Evolutionary conservation across 2,797 vertebrate genomes (phyloP).

Genomic region (Atherinosoma microstoma): DNA sequence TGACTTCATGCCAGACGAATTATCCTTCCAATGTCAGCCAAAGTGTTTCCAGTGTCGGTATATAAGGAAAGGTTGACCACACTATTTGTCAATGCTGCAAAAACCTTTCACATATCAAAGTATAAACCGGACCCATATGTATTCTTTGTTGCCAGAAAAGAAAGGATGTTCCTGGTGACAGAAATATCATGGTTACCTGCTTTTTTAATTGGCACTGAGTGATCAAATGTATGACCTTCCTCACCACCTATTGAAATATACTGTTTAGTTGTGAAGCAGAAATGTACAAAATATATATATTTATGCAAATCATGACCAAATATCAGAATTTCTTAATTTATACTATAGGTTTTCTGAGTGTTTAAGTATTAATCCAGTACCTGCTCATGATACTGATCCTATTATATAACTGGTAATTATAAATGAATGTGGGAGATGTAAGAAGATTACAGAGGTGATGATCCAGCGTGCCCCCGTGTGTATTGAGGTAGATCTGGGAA

Average conservation of each 20-base stretch:
- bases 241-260: background rate
- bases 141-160: background rate
- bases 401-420: background rate
- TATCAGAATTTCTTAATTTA: background rate
- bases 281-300: background rate
- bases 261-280: background rate
- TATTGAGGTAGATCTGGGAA: conserved; percentile 14
- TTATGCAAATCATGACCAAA: background rate
- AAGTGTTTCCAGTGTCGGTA: conserved; percentile 13
- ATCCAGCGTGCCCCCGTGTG: conserved; percentile 1
- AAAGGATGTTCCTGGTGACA: background rate
- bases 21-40: conserved; percentile 34
- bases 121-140: background rate
- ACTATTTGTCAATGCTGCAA: background rate
- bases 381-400: background rate
- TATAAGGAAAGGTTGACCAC: background rate
- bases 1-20: background rate
- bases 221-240: background rate
- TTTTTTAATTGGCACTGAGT: background rate
- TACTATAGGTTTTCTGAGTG: background rate
- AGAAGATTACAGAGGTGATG: background rate
- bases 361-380: background rate
- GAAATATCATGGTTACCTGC: background rate
- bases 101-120: background rate
- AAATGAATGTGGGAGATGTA: background rate